phyloP scores from a whole-genome alignment of 2,113 vertebrate genomes.

The Rostratula benghalensis region DNA sequence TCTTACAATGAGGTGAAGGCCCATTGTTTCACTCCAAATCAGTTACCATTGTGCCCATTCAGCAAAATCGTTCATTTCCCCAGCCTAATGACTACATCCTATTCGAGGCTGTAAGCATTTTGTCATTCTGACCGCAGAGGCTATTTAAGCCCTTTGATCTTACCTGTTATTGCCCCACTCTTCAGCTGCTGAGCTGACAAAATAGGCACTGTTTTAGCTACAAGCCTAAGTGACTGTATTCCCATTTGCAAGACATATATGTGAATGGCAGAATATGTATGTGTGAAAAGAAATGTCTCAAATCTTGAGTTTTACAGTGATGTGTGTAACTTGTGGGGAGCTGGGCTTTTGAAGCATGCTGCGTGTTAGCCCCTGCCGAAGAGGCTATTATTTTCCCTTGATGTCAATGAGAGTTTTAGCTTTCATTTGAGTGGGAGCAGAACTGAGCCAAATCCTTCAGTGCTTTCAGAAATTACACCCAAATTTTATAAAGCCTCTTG shows the following conservation, averaged over 20 bases:
- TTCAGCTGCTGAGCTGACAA: constrained; percentile 23
- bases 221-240: not conserved
- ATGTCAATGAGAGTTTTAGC: not conserved
- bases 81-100: constrained; percentile 76
- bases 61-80: constrained; percentile 79
- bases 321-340: not conserved
- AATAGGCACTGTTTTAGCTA: constrained; percentile 1
- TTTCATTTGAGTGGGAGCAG: not conserved
- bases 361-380: fast-evolving
- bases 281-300: not conserved
- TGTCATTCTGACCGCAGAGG: constrained; percentile 72
- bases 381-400: not conserved
- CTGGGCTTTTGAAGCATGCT: not conserved
- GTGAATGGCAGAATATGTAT: not conserved
- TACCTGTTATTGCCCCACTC: constrained; percentile 62
- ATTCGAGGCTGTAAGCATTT: constrained; percentile 74
- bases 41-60: constrained; percentile 71
- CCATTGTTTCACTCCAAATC: constrained; percentile 71
- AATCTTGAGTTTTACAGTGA: not conserved
- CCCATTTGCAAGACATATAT: not conserved
- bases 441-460: not conserved
- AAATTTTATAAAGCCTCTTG: not conserved
- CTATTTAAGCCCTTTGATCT: constrained; percentile 76
- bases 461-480: not conserved
- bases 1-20: constrained; percentile 71